Evolutionary conservation across 2,888 invertebrate species (phyloP).

Genomic region (Cheilosia variabilis): DNA sequence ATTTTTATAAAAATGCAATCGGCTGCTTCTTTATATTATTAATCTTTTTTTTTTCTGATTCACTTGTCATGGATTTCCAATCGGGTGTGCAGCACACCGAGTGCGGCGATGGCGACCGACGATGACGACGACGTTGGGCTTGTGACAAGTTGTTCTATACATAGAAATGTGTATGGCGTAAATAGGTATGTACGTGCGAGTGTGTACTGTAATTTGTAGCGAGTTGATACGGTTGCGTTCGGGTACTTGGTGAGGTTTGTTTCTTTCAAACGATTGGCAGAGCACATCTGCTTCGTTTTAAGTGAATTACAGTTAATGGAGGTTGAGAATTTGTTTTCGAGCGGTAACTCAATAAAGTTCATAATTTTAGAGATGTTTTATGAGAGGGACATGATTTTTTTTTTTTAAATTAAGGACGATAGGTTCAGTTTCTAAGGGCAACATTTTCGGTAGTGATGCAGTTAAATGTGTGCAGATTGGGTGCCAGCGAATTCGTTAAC

Average conservation of each 20-base stretch:
- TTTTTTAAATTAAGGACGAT: no score
- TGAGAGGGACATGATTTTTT: no score
- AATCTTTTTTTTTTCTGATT: conserved; percentile 11
- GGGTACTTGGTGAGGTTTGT: conserved; percentile 4
- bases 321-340: conserved; percentile 24
- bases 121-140: conserved; percentile 1
- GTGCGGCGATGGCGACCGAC: neutral
- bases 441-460: no score
- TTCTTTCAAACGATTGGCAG: conserved; percentile 31
- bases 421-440: no score
- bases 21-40: neutral
- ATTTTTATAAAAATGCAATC: conserved; percentile 42
- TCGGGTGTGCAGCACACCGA: conserved; percentile 6
- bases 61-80: conserved; percentile 53
- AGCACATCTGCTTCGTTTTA: neutral
- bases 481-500: no score
- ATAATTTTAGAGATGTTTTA: no score
- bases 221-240: conserved; percentile 5
- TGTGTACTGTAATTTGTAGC: conserved; percentile 38
- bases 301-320: conserved; percentile 34
- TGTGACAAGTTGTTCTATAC: conserved; percentile 62
- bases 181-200: neutral
- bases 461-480: no score
- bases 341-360: no score
- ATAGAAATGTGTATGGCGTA: conserved; percentile 38